Conservation (phyloP, 1,140 invertebrate species). For the Zophobas morio region DNA sequence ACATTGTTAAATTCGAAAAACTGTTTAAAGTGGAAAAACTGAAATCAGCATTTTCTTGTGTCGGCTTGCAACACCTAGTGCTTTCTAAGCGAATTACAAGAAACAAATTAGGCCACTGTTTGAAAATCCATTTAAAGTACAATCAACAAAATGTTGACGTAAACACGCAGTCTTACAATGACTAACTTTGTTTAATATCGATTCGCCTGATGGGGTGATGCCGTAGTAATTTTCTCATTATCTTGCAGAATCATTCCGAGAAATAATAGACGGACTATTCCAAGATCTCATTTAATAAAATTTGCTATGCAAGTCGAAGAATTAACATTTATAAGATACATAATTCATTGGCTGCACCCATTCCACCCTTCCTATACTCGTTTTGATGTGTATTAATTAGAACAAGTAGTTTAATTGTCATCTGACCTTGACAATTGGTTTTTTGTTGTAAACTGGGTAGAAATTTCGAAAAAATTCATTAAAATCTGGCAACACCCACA, state of each 20-base stretch:
- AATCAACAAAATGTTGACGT: no score
- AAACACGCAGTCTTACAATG: no score
- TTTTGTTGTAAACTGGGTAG: neutral
- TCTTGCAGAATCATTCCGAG: slow-evolving; percentile 20
- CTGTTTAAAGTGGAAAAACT: no score
- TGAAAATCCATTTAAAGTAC: no score
- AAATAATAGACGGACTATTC: slow-evolving; percentile 4
- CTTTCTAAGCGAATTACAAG: no score
- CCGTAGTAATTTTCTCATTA: slow-evolving; percentile 5
- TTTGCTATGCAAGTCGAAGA: neutral
- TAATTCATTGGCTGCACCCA: slow-evolving; percentile 31
- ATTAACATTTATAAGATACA: slow-evolving; percentile 11
- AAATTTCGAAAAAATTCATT: slow-evolving; percentile 19
- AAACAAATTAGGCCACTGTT: no score
- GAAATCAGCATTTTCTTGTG: no score
- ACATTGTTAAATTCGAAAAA: no score
- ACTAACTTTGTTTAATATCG: no score
- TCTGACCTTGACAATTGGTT: slow-evolving; percentile 31
- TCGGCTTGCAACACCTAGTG: no score
- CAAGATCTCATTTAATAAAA: neutral
- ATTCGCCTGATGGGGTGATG: no score
- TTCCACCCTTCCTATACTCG: slow-evolving; percentile 18
- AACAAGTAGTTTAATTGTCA: slow-evolving; percentile 10
- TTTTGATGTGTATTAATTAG: slow-evolving; percentile 11
- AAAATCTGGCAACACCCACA: slow-evolving; percentile 14